These are phyloP conservation scores for Carollia perspicillata DNA, from an alignment of 2,113 vertebrate species.

Conservation along the genomic window DNA sequence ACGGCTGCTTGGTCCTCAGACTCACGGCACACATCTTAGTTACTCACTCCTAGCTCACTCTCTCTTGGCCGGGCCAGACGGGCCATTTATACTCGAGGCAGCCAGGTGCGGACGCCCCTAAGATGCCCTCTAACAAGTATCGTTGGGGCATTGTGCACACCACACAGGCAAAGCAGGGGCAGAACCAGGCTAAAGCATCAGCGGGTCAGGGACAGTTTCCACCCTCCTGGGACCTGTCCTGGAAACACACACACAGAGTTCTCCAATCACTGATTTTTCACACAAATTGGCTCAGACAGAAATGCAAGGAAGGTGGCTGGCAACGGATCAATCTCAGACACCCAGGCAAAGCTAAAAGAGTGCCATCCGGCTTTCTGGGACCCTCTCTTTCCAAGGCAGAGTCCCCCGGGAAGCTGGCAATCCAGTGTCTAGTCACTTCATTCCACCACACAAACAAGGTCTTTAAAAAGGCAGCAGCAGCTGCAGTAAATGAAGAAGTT, in stretches of 20 bases:
- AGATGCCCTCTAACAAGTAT: not conserved
- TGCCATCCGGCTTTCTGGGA: not conserved
- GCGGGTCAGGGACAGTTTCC: rapidly evolving
- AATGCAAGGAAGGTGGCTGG: not conserved
- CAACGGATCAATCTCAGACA: not conserved
- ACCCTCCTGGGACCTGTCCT: not conserved
- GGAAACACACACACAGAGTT: not conserved
- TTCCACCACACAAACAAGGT: not conserved
- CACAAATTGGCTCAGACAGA: not conserved
- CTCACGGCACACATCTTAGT: rapidly evolving
- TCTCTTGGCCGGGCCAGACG: rapidly evolving
- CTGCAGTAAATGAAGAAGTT: not conserved
- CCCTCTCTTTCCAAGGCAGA: not conserved
- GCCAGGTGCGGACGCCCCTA: rapidly evolving
- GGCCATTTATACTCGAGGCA: not conserved
- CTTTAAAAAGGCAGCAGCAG: not conserved
- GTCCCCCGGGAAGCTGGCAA: not conserved
- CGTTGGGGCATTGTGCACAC: rapidly evolving
- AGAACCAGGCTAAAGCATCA: not conserved
- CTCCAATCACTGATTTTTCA: not conserved
- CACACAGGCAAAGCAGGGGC: rapidly evolving
- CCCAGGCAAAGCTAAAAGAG: not conserved
- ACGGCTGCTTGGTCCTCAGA: rapidly evolving
- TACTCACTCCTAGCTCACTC: not conserved
- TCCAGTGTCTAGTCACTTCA: not conserved